Evolutionary conservation across 2,888 invertebrate genomes (phyloP).

Genomic region (Troides aeacus): DNA sequence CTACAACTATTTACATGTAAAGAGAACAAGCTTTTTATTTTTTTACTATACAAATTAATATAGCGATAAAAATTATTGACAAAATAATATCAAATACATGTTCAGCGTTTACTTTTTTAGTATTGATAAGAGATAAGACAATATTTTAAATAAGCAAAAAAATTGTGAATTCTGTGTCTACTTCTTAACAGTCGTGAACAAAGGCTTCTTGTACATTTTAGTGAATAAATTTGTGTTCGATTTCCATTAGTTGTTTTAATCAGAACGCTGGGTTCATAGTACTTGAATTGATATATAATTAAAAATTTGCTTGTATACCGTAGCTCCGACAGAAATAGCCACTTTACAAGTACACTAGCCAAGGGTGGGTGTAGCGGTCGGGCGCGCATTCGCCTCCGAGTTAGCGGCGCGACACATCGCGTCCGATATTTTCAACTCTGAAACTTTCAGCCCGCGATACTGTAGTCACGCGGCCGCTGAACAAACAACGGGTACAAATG

Average conservation of each 20-base stretch:
- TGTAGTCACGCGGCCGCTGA: constrained; percentile 18
- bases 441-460: constrained; percentile 55
- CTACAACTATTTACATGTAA: too few species aligned
- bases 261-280: constrained; percentile 7
- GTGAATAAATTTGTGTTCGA: background rate
- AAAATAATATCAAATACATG: too few species aligned
- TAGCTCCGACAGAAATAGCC: constrained; percentile 33
- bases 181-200: too few species aligned
- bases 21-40: too few species aligned
- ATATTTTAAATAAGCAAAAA: too few species aligned
- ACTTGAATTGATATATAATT: constrained; percentile 26
- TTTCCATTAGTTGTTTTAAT: constrained; percentile 6
- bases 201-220: too few species aligned
- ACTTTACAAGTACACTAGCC: constrained; percentile 34
- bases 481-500: constrained; percentile 18
- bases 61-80: too few species aligned
- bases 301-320: constrained; percentile 31
- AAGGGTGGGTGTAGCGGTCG: constrained; percentile 45
- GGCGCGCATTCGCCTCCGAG: constrained; percentile 59
- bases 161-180: too few species aligned
- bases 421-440: constrained; percentile 44
- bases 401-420: constrained; percentile 57
- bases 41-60: too few species aligned
- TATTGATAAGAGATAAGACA: too few species aligned
- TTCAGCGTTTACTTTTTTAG: too few species aligned